These are phyloP conservation scores for Myotis pilosus DNA, from an alignment of 2,797 vertebrate genomes.

Conservation along the genomic window DNA sequence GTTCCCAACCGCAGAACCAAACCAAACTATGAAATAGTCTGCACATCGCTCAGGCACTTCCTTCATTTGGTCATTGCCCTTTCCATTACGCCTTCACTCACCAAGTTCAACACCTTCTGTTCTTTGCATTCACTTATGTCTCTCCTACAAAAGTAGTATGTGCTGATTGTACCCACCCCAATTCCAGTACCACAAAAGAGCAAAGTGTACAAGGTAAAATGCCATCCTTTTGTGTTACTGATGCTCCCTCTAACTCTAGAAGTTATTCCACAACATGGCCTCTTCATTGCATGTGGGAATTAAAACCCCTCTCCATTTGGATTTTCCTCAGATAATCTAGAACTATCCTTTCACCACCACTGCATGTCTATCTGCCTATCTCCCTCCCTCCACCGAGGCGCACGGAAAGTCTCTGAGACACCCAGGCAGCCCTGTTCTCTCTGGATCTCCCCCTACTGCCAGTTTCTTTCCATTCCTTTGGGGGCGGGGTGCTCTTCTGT, in stretches of 20 bases:
- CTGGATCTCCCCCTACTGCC: neutral
- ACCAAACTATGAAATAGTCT: neutral
- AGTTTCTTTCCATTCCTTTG: neutral
- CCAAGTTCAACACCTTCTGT: neutral
- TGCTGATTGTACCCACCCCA: neutral
- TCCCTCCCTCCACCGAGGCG: neutral
- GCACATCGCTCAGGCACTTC: neutral
- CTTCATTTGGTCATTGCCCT: neutral
- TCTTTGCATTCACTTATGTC: neutral
- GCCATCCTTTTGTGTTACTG: neutral
- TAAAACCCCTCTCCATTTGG: neutral
- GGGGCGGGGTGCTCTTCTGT: neutral
- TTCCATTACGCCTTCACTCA: neutral
- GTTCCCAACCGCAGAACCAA: neutral
- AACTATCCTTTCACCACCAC: neutral
- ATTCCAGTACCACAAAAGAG: neutral
- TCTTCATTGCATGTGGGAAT: neutral
- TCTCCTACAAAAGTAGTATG: neutral
- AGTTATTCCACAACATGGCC: neutral
- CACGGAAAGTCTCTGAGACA: neutral
- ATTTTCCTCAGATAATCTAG: neutral
- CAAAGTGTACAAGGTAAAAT: neutral
- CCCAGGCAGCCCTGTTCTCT: neutral
- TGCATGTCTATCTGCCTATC: neutral
- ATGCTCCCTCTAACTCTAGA: neutral